A percentile compares a stretch with the other conserved stretches of the same genome.
Conservation (phyloP, 2,888 invertebrate genomes). For the Pemphredon lugubris region DNA sequence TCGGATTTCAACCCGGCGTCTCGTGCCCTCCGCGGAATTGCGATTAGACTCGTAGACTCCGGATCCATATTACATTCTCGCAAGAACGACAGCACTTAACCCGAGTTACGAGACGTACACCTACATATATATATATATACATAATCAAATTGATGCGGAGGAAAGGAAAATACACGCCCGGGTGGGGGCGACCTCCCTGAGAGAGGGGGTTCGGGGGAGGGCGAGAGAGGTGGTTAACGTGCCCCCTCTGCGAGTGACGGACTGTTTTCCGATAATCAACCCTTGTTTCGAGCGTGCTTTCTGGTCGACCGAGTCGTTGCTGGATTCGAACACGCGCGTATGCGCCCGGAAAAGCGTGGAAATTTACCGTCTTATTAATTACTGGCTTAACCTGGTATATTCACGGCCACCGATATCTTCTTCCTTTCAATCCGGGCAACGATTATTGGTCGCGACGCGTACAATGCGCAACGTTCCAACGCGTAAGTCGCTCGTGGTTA, state of each 20-base stretch:
- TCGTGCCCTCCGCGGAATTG: constrained; percentile 65
- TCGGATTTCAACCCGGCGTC: constrained; percentile 73
- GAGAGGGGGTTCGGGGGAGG: constrained; percentile 1
- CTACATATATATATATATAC: no score
- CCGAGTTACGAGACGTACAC: constrained; percentile 6
- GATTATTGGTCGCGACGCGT: no score
- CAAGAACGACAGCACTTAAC: constrained; percentile 35
- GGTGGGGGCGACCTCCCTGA: neutral
- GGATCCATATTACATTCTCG: constrained; percentile 71
- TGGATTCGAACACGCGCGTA: constrained; percentile 2
- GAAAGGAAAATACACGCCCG: constrained; percentile 35
- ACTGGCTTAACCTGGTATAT: no score
- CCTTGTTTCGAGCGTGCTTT: constrained; percentile 1
- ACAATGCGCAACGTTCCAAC: no score
- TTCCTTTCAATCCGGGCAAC: no score
- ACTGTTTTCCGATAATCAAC: constrained; percentile 30
- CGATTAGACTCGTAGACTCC: constrained; percentile 67
- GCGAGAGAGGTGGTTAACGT: neutral
- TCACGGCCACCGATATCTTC: no score
- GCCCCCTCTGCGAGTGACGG: constrained; percentile 4
- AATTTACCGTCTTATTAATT: constrained; percentile 32
- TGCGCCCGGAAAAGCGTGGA: neutral
- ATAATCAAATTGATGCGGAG: constrained; percentile 50
- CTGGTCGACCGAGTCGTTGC: neutral
- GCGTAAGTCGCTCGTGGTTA: no score